Evolutionary conservation across 1,140 invertebrate species (phyloP).

Genomic region (Vanessa atalanta): DNA sequence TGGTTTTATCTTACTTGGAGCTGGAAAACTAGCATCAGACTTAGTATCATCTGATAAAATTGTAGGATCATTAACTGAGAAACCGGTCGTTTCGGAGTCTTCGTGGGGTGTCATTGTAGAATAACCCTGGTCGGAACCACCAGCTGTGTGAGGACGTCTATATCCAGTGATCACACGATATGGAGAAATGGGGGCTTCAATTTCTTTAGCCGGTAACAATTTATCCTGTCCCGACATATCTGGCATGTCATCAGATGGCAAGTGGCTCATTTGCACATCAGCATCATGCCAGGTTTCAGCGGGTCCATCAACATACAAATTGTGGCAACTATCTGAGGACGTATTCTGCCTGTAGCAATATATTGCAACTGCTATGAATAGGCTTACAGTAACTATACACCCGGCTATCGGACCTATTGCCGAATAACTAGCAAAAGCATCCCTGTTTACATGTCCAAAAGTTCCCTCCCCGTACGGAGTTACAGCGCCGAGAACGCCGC

Average conservation of each 20-base stretch:
- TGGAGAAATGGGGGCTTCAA: constrained; percentile 89
- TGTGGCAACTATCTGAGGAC: constrained; percentile 77
- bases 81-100: constrained; percentile 90
- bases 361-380: constrained; percentile 84
- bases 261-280: constrained; percentile 74
- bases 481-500: constrained; percentile 89
- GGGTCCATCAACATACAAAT: constrained; percentile 80
- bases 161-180: constrained; percentile 93
- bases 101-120: constrained; percentile 97
- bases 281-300: constrained; percentile 77
- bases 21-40: constrained; percentile 83
- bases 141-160: constrained; percentile 88
- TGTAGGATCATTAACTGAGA: constrained; percentile 84
- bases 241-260: constrained; percentile 73
- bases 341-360: constrained; percentile 85
- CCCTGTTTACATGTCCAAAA: constrained; percentile 78
- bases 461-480: constrained; percentile 90
- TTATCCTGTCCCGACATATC: constrained; percentile 82
- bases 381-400: constrained; percentile 82
- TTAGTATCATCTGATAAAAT: constrained; percentile 82
- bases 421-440: constrained; percentile 82
- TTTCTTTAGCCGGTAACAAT: constrained; percentile 81
- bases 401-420: constrained; percentile 84
- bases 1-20: constrained; percentile 82
- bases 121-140: constrained; percentile 96